Percentiles rank a stretch among this genome's conserved stretches.
Evolutionary conservation across 2,113 vertebrate species (phyloP).

Genomic region (Gymnobelideus leadbeateri): DNA sequence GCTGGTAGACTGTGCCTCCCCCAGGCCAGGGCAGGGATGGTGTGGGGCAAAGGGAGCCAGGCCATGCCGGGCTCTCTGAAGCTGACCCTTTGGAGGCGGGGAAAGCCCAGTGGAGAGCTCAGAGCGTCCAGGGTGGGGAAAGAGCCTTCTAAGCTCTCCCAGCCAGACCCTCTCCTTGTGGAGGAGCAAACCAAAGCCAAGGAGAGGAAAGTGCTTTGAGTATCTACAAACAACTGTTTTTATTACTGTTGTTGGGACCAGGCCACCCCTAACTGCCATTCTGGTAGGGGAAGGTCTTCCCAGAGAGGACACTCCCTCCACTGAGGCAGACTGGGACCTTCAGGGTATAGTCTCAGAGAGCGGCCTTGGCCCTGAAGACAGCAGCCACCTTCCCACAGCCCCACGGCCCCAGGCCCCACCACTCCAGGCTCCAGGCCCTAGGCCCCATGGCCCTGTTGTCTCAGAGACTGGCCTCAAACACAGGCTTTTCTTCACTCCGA

Average conservation of each 20-base stretch:
- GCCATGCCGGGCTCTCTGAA: too few species aligned
- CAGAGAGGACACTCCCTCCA: neutral
- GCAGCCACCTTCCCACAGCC: too few species aligned
- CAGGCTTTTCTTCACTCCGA: neutral
- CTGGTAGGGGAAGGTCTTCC: neutral
- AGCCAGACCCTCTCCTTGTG: neutral
- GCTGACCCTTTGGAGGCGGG: neutral
- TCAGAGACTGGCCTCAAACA: too few species aligned
- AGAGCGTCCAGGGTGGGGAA: neutral
- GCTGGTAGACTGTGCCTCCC: too few species aligned
- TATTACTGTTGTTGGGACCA: neutral
- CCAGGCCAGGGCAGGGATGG: too few species aligned
- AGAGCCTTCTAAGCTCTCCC: neutral
- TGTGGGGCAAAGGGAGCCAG: too few species aligned
- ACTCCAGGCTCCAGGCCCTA: too few species aligned
- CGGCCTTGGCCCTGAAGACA: too few species aligned
- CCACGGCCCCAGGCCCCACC: too few species aligned
- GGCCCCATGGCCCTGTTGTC: fast-evolving
- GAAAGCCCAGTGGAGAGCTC: neutral
- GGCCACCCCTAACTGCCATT: neutral
- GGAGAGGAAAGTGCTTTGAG: neutral
- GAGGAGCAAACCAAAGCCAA: too few species aligned
- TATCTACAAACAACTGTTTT: neutral
- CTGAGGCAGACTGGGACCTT: neutral
- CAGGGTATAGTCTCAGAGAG: too few species aligned